Percentiles rank a stretch among this genome's conserved stretches.
These are phyloP conservation scores for Ceratitis capitata DNA, from an alignment of 1,140 invertebrate species.

Conservation along the genomic window DNA sequence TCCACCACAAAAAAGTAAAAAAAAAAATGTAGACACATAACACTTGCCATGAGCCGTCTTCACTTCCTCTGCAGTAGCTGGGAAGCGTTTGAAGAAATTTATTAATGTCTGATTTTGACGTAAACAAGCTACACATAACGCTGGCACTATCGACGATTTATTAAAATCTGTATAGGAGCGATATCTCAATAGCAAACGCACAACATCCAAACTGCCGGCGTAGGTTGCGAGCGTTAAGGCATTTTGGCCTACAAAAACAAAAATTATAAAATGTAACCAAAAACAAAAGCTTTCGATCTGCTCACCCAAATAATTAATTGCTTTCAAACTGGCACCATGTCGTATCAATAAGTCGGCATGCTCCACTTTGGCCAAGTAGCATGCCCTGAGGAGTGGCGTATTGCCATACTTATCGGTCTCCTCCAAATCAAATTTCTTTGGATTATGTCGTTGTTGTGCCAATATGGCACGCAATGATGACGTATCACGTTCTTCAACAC, in stretches of 20 bases:
- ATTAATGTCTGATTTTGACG: constrained; percentile 48
- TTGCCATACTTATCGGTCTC: constrained; percentile 56
- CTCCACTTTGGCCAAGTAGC: constrained; percentile 53
- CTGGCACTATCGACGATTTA: constrained; percentile 57
- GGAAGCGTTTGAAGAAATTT: constrained; percentile 47
- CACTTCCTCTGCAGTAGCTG: constrained; percentile 42
- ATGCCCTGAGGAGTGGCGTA: constrained; percentile 59
- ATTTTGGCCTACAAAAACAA: constrained; percentile 53
- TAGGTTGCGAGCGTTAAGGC: constrained; percentile 57
- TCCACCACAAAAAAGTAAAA: not conserved
- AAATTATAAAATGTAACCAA: not conserved
- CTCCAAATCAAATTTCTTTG: constrained; percentile 48
- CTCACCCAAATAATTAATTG: constrained; percentile 53
- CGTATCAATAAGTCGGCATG: constrained; percentile 50
- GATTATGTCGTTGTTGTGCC: constrained; percentile 37
- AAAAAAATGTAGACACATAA: not conserved
- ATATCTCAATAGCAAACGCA: constrained; percentile 50
- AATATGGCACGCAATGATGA: not conserved
- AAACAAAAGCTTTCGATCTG: not conserved
- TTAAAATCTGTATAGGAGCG: constrained; percentile 59
- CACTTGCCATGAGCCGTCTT: constrained; percentile 58
- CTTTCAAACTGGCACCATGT: constrained; percentile 52
- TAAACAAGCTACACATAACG: constrained; percentile 54
- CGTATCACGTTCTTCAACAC: not conserved
- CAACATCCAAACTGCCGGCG: constrained; percentile 49